These are phyloP conservation scores for Cetonia aurata DNA, from an alignment of 2,888 invertebrate genomes.

Conservation along the genomic window DNA sequence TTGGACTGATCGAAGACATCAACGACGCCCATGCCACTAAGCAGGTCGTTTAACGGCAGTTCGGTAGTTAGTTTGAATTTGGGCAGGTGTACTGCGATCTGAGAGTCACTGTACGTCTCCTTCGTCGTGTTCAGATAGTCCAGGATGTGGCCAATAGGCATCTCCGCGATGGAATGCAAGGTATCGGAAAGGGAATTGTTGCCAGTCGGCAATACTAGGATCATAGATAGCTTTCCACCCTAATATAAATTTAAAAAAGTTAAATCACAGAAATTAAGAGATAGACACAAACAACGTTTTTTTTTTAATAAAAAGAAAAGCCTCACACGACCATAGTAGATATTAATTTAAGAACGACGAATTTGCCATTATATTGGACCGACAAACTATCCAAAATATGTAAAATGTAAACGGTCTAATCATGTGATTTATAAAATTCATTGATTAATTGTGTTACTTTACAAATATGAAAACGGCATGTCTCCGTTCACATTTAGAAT, in stretches of 20 bases:
- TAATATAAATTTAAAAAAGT: slow-evolving; percentile 1
- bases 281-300: not conserved
- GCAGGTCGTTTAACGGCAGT: slow-evolving; percentile 70
- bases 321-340: too few relatives aligned
- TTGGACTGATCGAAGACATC: slow-evolving; percentile 73
- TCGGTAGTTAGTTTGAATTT: slow-evolving; percentile 73
- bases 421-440: too few relatives aligned
- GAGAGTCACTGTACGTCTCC: not conserved
- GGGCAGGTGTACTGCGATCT: not conserved
- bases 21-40: slow-evolving; percentile 76
- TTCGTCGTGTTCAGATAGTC: slow-evolving; percentile 7
- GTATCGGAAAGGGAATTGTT: not conserved
- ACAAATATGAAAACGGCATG: too few relatives aligned
- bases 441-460: too few relatives aligned
- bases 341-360: too few relatives aligned
- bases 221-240: slow-evolving; percentile 24
- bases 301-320: not conserved
- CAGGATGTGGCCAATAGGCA: not conserved
- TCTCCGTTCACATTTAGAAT: too few relatives aligned
- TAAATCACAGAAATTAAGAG: slow-evolving; percentile 51
- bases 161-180: slow-evolving; percentile 4
- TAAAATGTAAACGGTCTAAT: too few relatives aligned
- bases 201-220: slow-evolving; percentile 7
- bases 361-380: too few relatives aligned
- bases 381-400: too few relatives aligned